Conservation (phyloP, 2,113 vertebrate species). For the Leuciscus idus region DNA sequence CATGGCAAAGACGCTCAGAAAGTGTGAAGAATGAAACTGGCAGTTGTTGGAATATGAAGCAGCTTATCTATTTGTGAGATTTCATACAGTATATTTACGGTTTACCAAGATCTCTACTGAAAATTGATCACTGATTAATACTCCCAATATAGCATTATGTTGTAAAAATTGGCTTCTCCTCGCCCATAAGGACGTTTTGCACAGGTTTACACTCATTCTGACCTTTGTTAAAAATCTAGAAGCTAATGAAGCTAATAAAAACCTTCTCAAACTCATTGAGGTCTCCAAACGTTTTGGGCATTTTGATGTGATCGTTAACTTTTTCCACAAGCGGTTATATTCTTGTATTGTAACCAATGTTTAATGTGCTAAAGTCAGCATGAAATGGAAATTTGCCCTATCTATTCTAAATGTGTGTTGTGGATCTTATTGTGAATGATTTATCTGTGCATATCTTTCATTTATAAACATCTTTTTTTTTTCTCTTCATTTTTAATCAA, state of each 20-base stretch:
- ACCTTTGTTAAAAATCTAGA: constrained; percentile 42
- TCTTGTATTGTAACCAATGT: neutral
- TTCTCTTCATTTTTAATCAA: neutral
- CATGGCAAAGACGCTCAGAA: neutral
- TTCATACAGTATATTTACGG: constrained; percentile 23
- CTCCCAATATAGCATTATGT: constrained; percentile 1
- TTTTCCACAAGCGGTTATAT: neutral
- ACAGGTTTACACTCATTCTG: constrained; percentile 33
- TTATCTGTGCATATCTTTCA: constrained; percentile 1
- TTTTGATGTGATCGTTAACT: constrained; percentile 29
- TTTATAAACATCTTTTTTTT: neutral
- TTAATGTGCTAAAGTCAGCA: neutral
- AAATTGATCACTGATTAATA: neutral
- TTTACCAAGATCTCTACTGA: constrained; percentile 9
- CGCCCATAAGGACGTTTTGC: constrained; percentile 30
- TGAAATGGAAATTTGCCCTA: too few species aligned
- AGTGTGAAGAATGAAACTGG: neutral
- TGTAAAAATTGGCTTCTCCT: neutral
- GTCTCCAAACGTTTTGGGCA: constrained; percentile 42
- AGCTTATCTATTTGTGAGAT: constrained; percentile 24
- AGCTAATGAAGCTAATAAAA: constrained; percentile 48
- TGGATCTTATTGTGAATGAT: neutral
- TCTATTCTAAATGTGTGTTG: neutral
- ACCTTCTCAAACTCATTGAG: constrained; percentile 17
- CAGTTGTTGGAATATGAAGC: constrained; percentile 9